Base-by-base conservation (phyloP, 1,140 invertebrate species). In the Spodoptera litura region DNA sequence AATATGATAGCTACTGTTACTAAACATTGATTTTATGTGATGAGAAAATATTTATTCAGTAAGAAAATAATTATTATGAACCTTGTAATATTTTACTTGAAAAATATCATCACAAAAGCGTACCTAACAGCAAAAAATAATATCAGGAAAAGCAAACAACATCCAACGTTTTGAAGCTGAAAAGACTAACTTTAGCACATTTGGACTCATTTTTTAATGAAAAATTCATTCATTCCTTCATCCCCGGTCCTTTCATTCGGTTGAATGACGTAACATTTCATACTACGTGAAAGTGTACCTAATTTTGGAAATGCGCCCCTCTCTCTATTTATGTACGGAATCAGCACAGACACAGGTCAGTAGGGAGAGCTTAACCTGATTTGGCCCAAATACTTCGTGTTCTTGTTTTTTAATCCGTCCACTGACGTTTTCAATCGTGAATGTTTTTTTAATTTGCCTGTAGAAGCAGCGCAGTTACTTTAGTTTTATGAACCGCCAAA, bases 241-340 rank as follows among this genome's bases (percentile, higher is more conserved):
- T 53, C 35, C 31, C 13, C 51, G 68, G 5, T 71, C 68, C 68
- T 71, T 71, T 71, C 38, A 64, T 64, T 71, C 68, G 38, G 52
- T 55, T 71, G 68, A 71, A 71, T 55, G 68, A 56, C 52, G 64
- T 52, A 52, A 68, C 49, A 49, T 71, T 71, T 71, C 68, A 31
- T 38, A 68, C n/a, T 56, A 68, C 49, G 64, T 71, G 68, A 56
- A 56, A 71, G 68, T 71, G 4, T 9, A 53, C 68, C 52, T 71
- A 71, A 71, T 71, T 71, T 71, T 71, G 68, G 68, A 71, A 71
- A 56, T 56, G 68, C 27, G 27, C 68, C 64, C 25, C 31, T 71
- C 27, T 9, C 31, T 56, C n/a, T 55, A 35, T 71, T 49, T 55
- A 71, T 55, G 11, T 27, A 38, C 27, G 31, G 2, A 4, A 27